phyloP scores from a whole-genome alignment of 2,888 invertebrate genomes.

The Metalampra italica region DNA sequence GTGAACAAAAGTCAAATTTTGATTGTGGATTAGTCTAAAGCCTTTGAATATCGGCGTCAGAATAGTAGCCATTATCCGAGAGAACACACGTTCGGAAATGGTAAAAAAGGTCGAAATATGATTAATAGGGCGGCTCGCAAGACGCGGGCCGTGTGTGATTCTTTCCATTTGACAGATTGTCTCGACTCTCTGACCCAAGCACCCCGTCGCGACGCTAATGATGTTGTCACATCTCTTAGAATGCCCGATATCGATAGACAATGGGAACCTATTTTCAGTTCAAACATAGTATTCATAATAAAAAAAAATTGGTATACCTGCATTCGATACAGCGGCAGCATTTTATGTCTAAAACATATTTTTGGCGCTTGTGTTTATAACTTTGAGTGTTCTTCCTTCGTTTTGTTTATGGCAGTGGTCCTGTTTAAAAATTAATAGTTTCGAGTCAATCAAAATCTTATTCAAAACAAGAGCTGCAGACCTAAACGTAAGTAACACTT shows the following conservation, averaged over 20 bases:
- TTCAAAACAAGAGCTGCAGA: too few relatives aligned
- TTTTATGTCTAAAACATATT: too few relatives aligned
- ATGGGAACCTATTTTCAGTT: not conserved
- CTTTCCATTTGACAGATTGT: constrained; percentile 77
- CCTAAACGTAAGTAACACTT: too few relatives aligned
- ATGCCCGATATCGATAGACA: constrained; percentile 49
- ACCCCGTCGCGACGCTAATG: constrained; percentile 70
- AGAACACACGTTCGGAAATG: constrained; percentile 71
- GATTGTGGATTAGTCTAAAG: constrained; percentile 12
- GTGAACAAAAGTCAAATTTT: constrained; percentile 15
- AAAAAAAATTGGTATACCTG: not conserved
- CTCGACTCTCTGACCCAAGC: constrained; percentile 73
- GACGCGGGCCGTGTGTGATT: constrained; percentile 69
- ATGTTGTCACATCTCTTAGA: constrained; percentile 44
- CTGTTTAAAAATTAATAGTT: too few relatives aligned
- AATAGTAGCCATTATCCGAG: constrained; percentile 69
- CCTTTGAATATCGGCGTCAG: constrained; percentile 45
- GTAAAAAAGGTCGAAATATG: constrained; percentile 74
- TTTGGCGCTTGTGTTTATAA: too few relatives aligned
- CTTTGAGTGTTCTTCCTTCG: too few relatives aligned
- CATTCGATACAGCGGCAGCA: too few relatives aligned
- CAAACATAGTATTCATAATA: not conserved
- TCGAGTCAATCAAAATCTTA: too few relatives aligned
- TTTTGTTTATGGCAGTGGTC: too few relatives aligned
- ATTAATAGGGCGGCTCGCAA: constrained; percentile 71